These are phyloP conservation scores for Dryocosmus kuriphilus DNA, from an alignment of 2,888 invertebrate genomes.

Conservation along the genomic window DNA sequence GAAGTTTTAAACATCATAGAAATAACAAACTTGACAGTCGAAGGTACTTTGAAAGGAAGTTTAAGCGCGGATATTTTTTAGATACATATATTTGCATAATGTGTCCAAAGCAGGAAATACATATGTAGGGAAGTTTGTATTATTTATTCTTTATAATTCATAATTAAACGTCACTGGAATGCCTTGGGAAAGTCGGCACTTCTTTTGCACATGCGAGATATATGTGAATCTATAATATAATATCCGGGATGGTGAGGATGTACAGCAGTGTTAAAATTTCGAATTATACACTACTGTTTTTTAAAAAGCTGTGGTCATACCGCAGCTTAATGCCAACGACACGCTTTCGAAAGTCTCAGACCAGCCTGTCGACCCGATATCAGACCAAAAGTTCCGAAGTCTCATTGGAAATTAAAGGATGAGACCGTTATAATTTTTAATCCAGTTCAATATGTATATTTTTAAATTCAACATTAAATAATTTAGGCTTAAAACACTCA, in stretches of 20 bases:
- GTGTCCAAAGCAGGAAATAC: not conserved
- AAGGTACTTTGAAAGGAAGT: conserved; percentile 15
- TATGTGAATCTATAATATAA: not conserved
- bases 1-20: conserved; percentile 9
- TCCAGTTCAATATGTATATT: not conserved
- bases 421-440: not conserved
- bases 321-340: not conserved
- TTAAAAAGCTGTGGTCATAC: not conserved
- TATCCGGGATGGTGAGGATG: not conserved
- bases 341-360: not conserved
- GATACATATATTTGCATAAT: not conserved
- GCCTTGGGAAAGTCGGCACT: not conserved
- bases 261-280: not conserved
- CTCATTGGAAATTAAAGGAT: not conserved
- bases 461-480: too few relatives aligned
- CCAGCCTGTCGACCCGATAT: not conserved
- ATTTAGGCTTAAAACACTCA: too few relatives aligned
- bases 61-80: not conserved
- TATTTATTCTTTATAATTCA: not conserved
- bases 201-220: not conserved
- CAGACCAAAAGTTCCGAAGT: not conserved
- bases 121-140: not conserved
- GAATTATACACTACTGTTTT: not conserved
- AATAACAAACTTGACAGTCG: conserved; percentile 35
- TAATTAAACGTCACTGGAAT: not conserved